phyloP scores from a whole-genome alignment of 2,113 vertebrate species.

The Nerophis lumbriciformis region DNA sequence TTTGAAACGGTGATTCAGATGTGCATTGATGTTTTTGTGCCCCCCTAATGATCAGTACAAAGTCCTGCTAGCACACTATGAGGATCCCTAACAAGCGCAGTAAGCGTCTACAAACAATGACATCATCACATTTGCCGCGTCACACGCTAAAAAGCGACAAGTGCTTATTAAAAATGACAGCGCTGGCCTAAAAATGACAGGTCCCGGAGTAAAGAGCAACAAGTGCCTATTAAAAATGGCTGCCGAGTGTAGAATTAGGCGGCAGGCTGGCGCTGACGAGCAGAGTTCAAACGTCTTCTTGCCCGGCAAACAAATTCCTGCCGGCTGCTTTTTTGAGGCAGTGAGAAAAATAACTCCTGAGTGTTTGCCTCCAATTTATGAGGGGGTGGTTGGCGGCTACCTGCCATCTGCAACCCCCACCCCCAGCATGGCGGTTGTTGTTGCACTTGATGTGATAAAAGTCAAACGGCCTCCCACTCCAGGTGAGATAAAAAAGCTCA shows the following conservation, averaged over 20 bases:
- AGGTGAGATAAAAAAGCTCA: not conserved
- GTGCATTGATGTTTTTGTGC: too few species aligned
- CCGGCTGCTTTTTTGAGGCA: slow-evolving; percentile 23
- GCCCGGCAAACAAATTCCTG: slow-evolving; percentile 7
- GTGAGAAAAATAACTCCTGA: slow-evolving; percentile 18
- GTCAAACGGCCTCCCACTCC: not conserved
- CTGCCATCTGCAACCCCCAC: slow-evolving; percentile 50
- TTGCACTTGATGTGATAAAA: not conserved
- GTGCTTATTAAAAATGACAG: too few species aligned
- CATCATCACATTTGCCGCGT: slow-evolving; percentile 23
- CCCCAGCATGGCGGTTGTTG: too few species aligned
- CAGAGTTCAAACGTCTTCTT: slow-evolving; percentile 31
- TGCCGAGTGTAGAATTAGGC: slow-evolving; percentile 37
- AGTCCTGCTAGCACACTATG: too few species aligned
- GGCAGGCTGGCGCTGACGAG: slow-evolving; percentile 45
- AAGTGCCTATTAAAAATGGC: slow-evolving; percentile 41
- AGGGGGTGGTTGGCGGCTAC: slow-evolving; percentile 23
- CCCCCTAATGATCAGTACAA: too few species aligned
- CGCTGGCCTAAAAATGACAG: too few species aligned
- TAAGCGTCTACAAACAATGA: too few species aligned
- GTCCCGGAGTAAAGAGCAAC: slow-evolving; percentile 12
- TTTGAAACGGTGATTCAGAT: too few species aligned
- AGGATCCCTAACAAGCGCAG: too few species aligned
- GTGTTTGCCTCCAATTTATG: slow-evolving; percentile 42
- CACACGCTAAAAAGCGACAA: not conserved